phyloP scores from a whole-genome alignment of 2,113 vertebrate genomes.

The Neolamprologus brichardi region DNA sequence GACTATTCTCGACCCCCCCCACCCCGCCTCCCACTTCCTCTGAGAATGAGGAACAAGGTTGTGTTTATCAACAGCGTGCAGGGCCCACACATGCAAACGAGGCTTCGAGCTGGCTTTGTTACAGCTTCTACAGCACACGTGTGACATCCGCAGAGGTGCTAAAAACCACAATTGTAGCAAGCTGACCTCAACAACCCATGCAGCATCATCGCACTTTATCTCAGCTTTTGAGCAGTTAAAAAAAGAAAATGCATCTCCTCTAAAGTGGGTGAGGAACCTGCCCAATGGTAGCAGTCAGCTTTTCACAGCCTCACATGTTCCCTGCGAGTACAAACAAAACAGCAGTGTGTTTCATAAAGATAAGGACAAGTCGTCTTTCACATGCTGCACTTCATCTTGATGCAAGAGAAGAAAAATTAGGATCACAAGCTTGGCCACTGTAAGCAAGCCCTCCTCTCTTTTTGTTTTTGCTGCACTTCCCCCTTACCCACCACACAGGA shows the following conservation, averaged over 20 bases:
- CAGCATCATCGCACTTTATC: not conserved
- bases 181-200: not conserved
- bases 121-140: not conserved
- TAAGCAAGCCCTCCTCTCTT: not conserved
- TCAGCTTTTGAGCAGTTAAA: not conserved
- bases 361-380: not conserved
- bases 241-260: not conserved
- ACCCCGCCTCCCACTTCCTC: not conserved
- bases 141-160: not conserved
- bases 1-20: not conserved
- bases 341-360: not conserved
- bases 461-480: not conserved
- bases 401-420: not conserved
- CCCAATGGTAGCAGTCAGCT: not conserved
- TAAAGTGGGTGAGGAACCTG: not conserved
- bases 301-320: not conserved
- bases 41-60: slow-evolving; percentile 2
- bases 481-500: not conserved
- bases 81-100: not conserved
- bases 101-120: not conserved
- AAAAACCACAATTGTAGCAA: not conserved
- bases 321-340: not conserved
- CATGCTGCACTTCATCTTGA: not conserved
- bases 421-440: not conserved
- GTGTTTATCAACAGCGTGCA: not conserved